Conservation (phyloP, 2,113 vertebrate species). For the Setophaga petechia region DNA sequence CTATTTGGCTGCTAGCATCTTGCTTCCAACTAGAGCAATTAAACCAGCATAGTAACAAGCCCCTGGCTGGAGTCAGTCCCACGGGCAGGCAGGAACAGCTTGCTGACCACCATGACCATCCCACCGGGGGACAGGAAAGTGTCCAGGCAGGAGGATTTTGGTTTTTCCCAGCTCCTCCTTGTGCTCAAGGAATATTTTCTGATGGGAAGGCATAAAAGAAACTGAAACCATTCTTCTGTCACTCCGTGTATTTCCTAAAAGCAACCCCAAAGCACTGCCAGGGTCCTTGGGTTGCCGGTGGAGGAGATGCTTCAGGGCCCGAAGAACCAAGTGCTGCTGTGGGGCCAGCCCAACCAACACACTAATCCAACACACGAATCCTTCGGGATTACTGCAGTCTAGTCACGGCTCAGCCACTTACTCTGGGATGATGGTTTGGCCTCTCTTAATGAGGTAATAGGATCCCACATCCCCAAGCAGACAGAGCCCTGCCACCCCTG, state of each 20-base stretch:
- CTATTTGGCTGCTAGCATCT: neutral
- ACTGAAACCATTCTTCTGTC: neutral
- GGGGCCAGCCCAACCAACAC: neutral
- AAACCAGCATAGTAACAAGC: rapidly evolving
- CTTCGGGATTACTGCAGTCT: neutral
- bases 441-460: neutral
- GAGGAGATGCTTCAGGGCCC: neutral
- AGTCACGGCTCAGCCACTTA: neutral
- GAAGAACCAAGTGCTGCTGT: neutral
- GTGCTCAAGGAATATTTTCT: neutral
- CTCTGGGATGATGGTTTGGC: neutral
- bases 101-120: neutral
- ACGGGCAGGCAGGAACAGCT: rapidly evolving
- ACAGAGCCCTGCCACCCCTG: rapidly evolving
- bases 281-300: rapidly evolving
- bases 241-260: neutral
- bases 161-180: neutral
- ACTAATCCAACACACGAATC: neutral
- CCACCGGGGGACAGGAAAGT: neutral
- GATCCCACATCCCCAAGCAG: neutral
- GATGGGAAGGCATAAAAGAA: neutral
- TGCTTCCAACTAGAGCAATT: neutral
- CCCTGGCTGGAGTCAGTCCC: rapidly evolving
- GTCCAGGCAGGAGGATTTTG: neutral
- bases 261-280: neutral